Base-by-base conservation (phyloP, 1,140 invertebrate species). In the Ctenoplectra terminalis region DNA sequence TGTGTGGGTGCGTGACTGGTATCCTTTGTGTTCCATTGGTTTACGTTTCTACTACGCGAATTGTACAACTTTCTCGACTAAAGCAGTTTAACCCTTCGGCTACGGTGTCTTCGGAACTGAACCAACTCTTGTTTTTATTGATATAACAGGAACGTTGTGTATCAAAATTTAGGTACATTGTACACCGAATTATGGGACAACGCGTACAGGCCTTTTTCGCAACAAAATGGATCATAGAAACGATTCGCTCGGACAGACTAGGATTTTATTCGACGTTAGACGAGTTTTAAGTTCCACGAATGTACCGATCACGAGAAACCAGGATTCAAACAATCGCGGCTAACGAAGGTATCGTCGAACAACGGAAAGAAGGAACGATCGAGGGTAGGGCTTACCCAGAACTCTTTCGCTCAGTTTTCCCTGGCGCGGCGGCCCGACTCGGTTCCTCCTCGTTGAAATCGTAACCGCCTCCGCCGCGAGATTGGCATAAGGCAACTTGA, bases 401-500 rank as follows among this genome's bases (percentile, higher is more conserved):
- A 58, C 60, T 66, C 63, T 58, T 75, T 54, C 72, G n/a, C 40
- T 50, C 29, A 34, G 50, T 50, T 66, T 76, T 52, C 54, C 50
- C 63, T 40, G 40, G 72, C 29, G 50, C 9, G 40, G 72, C 29
- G 50, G 48, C 52, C 20, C 29, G 67, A n/a, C 58, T 23, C 58
- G 40, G 37, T 85, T 81, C 61, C 66, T 85, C 83, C 70, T 88
- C 88, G 90, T 92, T 91, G 89, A 92, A 93, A 92, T 90, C 88
- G 89, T 89, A 92, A 90, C 90, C 91, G 90, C 88, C 90, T 87
- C 88, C 89, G 88, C 87, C 72, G 48, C 66, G 83, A 90, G 88
- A 93, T 94, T 93, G 92, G 92, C 92, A 94, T 93, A 93, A 93
- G 92, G 91, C 93, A 92, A 93, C 91, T 92, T 87, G 89, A 87